Percentiles rank a stretch among this genome's conserved stretches.
phyloP scores from a whole-genome alignment of 2,888 invertebrate species.

The Drosophila rellima region DNA sequence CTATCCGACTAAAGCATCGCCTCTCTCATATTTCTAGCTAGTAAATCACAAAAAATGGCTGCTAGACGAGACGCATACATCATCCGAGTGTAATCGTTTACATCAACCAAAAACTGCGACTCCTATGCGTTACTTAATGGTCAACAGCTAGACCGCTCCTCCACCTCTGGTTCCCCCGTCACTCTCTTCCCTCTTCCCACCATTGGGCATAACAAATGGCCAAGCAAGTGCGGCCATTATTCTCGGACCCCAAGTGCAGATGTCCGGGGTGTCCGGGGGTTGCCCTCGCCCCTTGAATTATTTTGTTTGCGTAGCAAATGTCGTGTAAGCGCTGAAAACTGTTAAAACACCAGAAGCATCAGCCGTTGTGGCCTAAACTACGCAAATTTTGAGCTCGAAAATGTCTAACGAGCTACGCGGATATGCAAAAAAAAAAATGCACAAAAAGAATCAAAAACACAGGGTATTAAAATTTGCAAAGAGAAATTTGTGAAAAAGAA shows the following conservation, averaged over 20 bases:
- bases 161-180: background rate
- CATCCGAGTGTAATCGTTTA: constrained; percentile 57
- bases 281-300: constrained; percentile 29
- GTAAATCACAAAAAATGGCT: constrained; percentile 52
- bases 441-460: constrained; percentile 21
- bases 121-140: constrained; percentile 66
- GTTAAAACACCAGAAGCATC: constrained; percentile 32
- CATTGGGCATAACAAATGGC: constrained; percentile 57
- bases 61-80: constrained; percentile 70
- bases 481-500: constrained; percentile 18
- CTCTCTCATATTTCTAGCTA: constrained; percentile 35
- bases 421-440: constrained; percentile 52
- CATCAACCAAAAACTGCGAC: constrained; percentile 15
- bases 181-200: background rate
- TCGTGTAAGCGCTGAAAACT: constrained; percentile 63
- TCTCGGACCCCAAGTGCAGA: constrained; percentile 43
- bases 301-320: constrained; percentile 69
- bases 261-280: background rate
- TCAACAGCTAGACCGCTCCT: constrained; percentile 41
- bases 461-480: constrained; percentile 5
- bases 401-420: constrained; percentile 69
- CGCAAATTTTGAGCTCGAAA: constrained; percentile 47
- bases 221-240: constrained; percentile 63
- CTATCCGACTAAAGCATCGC: constrained; percentile 14
- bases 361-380: constrained; percentile 41